phyloP scores from a whole-genome alignment of 2,888 invertebrate genomes.

The Exocentrus adspersus region DNA sequence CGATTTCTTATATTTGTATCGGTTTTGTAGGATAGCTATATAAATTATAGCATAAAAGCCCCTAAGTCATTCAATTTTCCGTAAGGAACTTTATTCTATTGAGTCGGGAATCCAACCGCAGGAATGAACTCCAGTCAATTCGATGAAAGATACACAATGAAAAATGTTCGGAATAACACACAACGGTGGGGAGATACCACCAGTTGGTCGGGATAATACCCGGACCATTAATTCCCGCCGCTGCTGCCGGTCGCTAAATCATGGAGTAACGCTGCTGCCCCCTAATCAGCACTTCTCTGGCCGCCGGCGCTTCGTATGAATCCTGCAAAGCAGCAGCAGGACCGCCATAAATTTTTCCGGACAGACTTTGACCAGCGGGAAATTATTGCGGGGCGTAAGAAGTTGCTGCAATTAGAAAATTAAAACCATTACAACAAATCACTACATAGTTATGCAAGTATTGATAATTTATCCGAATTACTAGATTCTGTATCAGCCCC shows the following conservation, averaged over 20 bases:
- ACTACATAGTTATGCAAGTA: no score
- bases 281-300: conserved; percentile 13
- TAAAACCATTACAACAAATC: no score
- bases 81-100: no score
- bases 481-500: no score
- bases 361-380: not conserved
- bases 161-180: conserved; percentile 20
- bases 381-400: no score
- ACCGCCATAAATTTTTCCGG: conserved; percentile 2
- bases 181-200: conserved; percentile 24
- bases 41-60: no score
- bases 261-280: conserved; percentile 8
- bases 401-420: no score
- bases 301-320: conserved; percentile 11
- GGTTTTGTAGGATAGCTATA: no score
- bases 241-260: conserved; percentile 26
- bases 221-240: conserved; percentile 25
- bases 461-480: no score
- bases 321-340: not conserved
- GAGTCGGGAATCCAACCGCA: no score
- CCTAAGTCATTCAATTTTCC: no score
- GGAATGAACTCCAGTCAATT: conserved; percentile 7
- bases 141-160: conserved; percentile 24
- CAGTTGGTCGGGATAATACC: conserved; percentile 26
- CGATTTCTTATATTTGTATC: no score